Percentiles rank a stretch among this genome's conserved stretches.
Evolutionary conservation across 2,797 vertebrate species (phyloP).

Genomic region (Syngnathus acus): DNA sequence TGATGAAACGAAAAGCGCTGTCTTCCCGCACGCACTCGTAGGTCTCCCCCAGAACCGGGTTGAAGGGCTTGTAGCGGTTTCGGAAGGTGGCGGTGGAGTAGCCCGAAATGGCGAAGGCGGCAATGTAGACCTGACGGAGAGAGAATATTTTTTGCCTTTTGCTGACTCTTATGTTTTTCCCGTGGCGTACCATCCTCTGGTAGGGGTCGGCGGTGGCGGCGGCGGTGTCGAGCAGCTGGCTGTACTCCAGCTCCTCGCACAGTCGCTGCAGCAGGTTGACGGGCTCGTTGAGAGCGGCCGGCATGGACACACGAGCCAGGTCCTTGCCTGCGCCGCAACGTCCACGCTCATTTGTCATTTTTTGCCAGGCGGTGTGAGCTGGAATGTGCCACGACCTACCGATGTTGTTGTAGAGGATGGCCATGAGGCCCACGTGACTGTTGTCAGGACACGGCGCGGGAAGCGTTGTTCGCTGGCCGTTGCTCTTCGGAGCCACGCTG

Average conservation of each 20-base stretch:
- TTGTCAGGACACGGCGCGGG: constrained; percentile 74
- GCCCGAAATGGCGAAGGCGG: constrained; percentile 88
- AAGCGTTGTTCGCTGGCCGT: constrained; percentile 65
- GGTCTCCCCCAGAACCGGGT: constrained; percentile 89
- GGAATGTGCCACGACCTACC: constrained; percentile 54
- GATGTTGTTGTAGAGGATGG: constrained; percentile 87
- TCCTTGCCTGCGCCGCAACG: constrained; percentile 72
- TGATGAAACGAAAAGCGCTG: constrained; percentile 79
- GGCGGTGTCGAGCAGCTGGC: constrained; percentile 80
- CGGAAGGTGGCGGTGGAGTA: constrained; percentile 83
- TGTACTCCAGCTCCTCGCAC: constrained; percentile 88
- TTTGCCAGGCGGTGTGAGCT: fast-evolving
- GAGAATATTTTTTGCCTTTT: background rate
- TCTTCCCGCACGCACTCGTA: constrained; percentile 84
- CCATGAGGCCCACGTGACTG: constrained; percentile 82
- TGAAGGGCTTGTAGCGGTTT: constrained; percentile 89
- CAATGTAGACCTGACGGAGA: constrained; percentile 75
- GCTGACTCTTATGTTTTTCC: too few species aligned
- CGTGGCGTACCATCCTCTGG: constrained; percentile 78
- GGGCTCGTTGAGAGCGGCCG: constrained; percentile 77
- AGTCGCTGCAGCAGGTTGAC: constrained; percentile 81
- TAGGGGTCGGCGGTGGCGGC: constrained; percentile 74
- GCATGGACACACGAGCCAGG: constrained; percentile 86
- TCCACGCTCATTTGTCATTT: background rate
- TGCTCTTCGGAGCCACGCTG: constrained; percentile 41